phyloP scores from a whole-genome alignment of 2,888 invertebrate species.

The Erebia aethiops region DNA sequence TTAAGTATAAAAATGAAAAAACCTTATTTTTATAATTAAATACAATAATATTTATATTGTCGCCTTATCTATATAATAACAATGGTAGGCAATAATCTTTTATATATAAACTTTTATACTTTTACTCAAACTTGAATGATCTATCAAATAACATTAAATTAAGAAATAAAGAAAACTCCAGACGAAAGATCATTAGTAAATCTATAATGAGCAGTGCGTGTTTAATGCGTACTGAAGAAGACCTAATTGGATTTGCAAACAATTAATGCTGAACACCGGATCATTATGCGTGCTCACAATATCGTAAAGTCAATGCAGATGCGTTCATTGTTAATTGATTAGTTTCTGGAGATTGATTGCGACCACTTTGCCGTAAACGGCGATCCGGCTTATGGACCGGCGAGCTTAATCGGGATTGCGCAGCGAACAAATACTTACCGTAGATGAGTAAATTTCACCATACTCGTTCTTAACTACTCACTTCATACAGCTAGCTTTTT shows the following conservation, averaged over 20 bases:
- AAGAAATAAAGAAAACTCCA: constrained; percentile 40
- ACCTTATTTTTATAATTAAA: no score
- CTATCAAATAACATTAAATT: neutral
- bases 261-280: constrained; percentile 73
- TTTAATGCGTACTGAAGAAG: constrained; percentile 67
- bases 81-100: no score
- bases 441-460: no score
- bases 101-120: neutral
- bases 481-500: neutral
- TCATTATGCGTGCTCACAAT: constrained; percentile 66
- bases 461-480: no score
- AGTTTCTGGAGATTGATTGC: constrained; percentile 47
- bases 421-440: no score
- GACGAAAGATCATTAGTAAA: constrained; percentile 69
- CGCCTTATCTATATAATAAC: no score
- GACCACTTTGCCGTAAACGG: constrained; percentile 25
- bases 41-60: no score
- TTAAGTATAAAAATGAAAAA: no score
- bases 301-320: constrained; percentile 68
- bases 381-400: neutral
- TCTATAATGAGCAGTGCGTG: constrained; percentile 74
- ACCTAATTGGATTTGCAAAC: constrained; percentile 80
- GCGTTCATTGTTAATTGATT: constrained; percentile 66
- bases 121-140: neutral
- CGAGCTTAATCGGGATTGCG: no score